Conservation (phyloP, 2,797 vertebrate genomes). For the Amblyopsis hoosieri region DNA sequence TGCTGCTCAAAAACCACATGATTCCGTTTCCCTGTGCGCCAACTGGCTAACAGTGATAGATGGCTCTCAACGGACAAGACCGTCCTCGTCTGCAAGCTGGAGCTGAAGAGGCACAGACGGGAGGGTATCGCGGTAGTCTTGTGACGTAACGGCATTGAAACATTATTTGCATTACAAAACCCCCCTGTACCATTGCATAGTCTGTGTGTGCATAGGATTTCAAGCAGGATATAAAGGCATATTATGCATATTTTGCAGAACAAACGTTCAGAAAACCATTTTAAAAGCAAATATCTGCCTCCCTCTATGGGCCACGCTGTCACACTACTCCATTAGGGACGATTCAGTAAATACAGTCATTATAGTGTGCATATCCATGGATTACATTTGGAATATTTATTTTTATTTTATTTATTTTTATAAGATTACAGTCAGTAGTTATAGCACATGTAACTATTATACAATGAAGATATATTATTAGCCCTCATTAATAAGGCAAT, state of each 20-base stretch:
- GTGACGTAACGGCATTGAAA: conserved; percentile 36
- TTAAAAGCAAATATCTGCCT: conserved; percentile 34
- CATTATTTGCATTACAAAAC: conserved; percentile 1
- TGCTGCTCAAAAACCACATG: conserved; percentile 36
- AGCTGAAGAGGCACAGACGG: conserved; percentile 22
- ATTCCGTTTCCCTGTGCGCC: conserved; percentile 14
- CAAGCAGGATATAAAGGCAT: conserved; percentile 15
- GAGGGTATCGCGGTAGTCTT: conserved; percentile 38
- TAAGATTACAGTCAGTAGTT: conserved; percentile 22
- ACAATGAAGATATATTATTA: not conserved
- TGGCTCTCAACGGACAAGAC: conserved; percentile 13
- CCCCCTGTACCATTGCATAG: not conserved
- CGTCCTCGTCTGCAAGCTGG: conserved; percentile 28
- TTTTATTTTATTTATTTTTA: no score
- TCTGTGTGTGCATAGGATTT: conserved; percentile 7
- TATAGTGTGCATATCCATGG: not conserved
- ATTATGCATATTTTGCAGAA: no score
- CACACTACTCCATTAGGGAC: not conserved
- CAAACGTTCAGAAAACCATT: not conserved
- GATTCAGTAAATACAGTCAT: not conserved
- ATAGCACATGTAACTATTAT: conserved; percentile 27
- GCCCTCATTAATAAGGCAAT: conserved; percentile 16
- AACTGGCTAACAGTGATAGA: conserved; percentile 57
- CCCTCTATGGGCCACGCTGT: conserved; percentile 51
- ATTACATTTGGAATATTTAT: conserved; percentile 30